Conservation (phyloP, 1,140 invertebrate genomes). For the Coptotermes formosanus region DNA sequence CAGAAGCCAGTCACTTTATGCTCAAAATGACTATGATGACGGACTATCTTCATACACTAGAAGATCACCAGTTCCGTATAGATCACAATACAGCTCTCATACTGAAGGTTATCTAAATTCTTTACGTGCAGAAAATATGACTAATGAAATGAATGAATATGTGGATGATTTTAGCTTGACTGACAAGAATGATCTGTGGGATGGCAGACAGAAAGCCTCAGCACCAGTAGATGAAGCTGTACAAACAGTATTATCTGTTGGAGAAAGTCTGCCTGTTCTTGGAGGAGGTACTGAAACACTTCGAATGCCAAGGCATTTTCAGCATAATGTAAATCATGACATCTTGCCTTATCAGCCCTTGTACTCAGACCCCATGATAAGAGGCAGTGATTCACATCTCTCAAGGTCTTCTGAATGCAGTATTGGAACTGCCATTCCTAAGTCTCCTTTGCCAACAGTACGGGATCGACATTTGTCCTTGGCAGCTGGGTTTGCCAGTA, state of each 20-base stretch:
- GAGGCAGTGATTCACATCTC: neutral
- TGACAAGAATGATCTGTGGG: neutral
- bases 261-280: neutral
- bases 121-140: neutral
- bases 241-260: neutral
- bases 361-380: neutral
- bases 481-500: neutral
- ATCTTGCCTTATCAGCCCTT: neutral
- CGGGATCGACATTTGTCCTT: neutral
- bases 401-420: neutral
- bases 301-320: conserved; percentile 6
- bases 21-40: neutral
- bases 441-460: neutral
- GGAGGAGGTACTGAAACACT: neutral
- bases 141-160: neutral
- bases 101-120: neutral
- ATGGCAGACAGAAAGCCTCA: neutral
- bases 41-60: neutral
- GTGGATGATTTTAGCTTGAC: neutral
- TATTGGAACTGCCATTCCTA: neutral
- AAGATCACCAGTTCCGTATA: neutral
- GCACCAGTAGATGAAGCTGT: neutral
- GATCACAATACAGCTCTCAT: neutral
- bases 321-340: neutral
- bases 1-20: neutral